Evolutionary conservation across 2,113 vertebrate species (phyloP).

Genomic region (Chloropsis cyanopogon): DNA sequence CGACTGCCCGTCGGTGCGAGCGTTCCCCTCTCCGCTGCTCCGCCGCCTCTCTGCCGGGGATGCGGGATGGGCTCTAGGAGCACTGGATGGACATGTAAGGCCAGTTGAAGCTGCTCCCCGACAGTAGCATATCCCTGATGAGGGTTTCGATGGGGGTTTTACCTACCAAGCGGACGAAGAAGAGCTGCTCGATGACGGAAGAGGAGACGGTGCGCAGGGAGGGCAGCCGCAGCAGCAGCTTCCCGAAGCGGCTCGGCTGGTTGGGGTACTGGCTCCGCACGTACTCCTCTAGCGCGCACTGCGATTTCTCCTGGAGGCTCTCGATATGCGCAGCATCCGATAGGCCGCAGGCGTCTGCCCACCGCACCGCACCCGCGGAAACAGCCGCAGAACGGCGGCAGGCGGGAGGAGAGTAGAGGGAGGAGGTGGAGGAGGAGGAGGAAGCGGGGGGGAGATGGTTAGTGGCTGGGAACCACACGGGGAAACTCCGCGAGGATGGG

Average conservation of each 20-base stretch:
- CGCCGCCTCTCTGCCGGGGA: constrained; percentile 60
- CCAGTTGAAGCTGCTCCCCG: constrained; percentile 99
- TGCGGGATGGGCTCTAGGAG: constrained; percentile 82
- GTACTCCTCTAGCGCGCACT: constrained; percentile 96
- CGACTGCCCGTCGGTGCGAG: constrained; percentile 7
- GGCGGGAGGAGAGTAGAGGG: background rate
- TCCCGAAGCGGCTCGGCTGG: constrained; percentile 97
- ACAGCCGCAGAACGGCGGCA: background rate
- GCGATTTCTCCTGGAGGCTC: constrained; percentile 97
- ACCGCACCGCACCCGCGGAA: background rate
- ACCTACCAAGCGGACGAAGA: constrained; percentile 99
- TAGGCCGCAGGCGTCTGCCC: constrained; percentile 94
- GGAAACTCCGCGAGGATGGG: background rate
- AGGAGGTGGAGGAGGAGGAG: background rate
- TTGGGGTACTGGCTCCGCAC: constrained; percentile 98
- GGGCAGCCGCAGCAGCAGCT: constrained; percentile 94
- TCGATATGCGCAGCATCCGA: constrained; percentile 98
- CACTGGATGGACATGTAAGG: constrained; percentile 99
- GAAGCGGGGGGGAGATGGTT: background rate
- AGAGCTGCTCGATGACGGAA: constrained; percentile 98
- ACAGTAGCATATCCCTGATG: constrained; percentile 99
- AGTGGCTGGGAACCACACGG: background rate
- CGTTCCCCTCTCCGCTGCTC: constrained; percentile 71
- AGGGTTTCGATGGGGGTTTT: constrained; percentile 99
- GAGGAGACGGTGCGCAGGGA: constrained; percentile 95